Evolutionary conservation across 2,888 invertebrate species (phyloP).

Genomic region (Xestia c-nigrum): DNA sequence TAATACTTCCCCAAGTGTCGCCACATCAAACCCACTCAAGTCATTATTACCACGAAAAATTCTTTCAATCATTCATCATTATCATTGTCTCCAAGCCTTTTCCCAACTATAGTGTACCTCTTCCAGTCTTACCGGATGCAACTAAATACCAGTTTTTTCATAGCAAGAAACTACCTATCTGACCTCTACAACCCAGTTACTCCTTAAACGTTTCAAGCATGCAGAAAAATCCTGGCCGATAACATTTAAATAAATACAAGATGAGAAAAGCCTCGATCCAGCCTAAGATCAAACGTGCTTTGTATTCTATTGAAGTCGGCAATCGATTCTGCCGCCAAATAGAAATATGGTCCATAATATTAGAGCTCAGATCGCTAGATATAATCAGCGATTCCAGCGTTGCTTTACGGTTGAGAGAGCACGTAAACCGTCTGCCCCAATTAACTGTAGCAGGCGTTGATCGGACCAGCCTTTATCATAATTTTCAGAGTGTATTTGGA

Average conservation of each 20-base stretch:
- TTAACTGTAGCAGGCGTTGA: conserved; percentile 47
- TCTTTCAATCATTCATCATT: not conserved
- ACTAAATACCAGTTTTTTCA: not conserved
- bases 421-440: conserved; percentile 49
- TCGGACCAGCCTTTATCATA: conserved; percentile 38
- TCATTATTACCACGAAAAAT: not conserved
- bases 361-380: conserved; percentile 28
- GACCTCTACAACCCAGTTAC: not conserved
- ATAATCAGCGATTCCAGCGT: conserved; percentile 45
- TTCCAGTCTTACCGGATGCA: not conserved
- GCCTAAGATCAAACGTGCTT: conserved; percentile 40
- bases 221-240: not conserved
- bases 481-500: conserved; percentile 35
- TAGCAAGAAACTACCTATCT: not conserved
- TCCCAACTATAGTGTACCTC: not conserved
- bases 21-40: too few relatives aligned
- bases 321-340: conserved; percentile 28
- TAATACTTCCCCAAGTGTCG: too few relatives aligned
- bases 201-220: not conserved
- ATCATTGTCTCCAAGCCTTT: not conserved
- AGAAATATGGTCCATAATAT: conserved; percentile 35
- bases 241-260: conserved; percentile 32
- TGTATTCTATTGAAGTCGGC: conserved; percentile 41
- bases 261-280: conserved; percentile 15
- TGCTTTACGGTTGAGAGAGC: conserved; percentile 33